Evolutionary conservation across 2,888 invertebrate genomes (phyloP).

Genomic region (Barypeithes pellucidus): DNA sequence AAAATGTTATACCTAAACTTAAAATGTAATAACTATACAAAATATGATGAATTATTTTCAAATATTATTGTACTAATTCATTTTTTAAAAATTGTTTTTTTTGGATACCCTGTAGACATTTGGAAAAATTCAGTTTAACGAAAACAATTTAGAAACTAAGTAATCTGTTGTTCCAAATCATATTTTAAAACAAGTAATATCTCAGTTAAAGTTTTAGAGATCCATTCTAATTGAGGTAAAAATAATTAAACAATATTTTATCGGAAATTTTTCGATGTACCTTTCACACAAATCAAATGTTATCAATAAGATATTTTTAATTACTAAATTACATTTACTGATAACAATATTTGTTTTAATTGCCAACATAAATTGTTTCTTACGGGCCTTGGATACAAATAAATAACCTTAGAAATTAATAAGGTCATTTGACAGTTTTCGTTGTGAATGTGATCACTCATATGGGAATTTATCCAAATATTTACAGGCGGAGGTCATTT

Average conservation of each 20-base stretch:
- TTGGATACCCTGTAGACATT: neutral
- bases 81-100: neutral
- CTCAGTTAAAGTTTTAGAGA: neutral
- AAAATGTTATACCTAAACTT: constrained; percentile 28
- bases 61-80: neutral
- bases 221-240: neutral
- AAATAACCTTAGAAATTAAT: constrained; percentile 20
- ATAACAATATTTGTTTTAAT: constrained; percentile 45
- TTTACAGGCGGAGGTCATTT: too few species aligned
- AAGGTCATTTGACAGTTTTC: constrained; percentile 21
- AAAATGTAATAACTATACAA: neutral
- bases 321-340: constrained; percentile 42
- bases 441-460: neutral
- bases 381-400: constrained; percentile 30
- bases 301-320: constrained; percentile 40
- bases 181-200: neutral
- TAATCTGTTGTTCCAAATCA: neutral
- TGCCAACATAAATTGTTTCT: constrained; percentile 32
- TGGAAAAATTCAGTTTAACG: too few species aligned
- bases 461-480: neutral
- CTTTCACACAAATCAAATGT: constrained; percentile 37
- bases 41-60: neutral
- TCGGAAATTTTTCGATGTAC: constrained; percentile 36
- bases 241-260: constrained; percentile 32
- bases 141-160: neutral